These are phyloP conservation scores for Cheilosia urbana DNA, from an alignment of 2,888 invertebrate genomes.

Conservation along the genomic window DNA sequence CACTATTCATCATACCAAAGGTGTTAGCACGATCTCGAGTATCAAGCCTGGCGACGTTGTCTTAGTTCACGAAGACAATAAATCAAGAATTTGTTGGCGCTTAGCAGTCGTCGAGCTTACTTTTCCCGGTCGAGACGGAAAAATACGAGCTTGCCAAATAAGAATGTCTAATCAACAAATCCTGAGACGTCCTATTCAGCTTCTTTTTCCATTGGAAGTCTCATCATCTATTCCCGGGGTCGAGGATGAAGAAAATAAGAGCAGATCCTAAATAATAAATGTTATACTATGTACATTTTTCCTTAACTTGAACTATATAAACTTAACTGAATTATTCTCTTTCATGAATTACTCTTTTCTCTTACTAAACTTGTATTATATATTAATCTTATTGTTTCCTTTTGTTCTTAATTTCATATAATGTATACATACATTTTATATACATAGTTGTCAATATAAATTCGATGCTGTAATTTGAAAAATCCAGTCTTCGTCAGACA, in stretches of 20 bases:
- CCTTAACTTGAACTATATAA: too few species aligned
- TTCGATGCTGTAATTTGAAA: too few species aligned
- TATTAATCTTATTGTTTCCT: neutral
- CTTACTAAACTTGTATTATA: too few species aligned
- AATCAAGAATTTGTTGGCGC: constrained; percentile 34
- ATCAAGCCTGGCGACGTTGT: constrained; percentile 8
- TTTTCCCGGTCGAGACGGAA: constrained; percentile 49
- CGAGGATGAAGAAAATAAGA: constrained; percentile 7
- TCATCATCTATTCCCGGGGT: neutral
- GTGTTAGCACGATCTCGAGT: neutral
- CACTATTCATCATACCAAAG: constrained; percentile 54
- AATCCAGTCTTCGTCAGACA: too few species aligned
- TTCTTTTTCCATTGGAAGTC: constrained; percentile 28
- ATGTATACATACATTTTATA: too few species aligned
- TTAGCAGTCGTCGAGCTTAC: constrained; percentile 34
- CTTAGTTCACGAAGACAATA: constrained; percentile 46
- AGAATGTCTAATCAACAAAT: neutral
- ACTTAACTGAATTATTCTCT: too few species aligned
- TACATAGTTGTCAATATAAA: too few species aligned
- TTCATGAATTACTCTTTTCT: too few species aligned
- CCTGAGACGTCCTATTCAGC: constrained; percentile 3
- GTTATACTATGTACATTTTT: too few species aligned
- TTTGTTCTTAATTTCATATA: too few species aligned
- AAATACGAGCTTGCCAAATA: constrained; percentile 22
- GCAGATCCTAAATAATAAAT: neutral